phyloP scores from a whole-genome alignment of 2,888 invertebrate genomes.

The Marasmarcha lunaedactyla region DNA sequence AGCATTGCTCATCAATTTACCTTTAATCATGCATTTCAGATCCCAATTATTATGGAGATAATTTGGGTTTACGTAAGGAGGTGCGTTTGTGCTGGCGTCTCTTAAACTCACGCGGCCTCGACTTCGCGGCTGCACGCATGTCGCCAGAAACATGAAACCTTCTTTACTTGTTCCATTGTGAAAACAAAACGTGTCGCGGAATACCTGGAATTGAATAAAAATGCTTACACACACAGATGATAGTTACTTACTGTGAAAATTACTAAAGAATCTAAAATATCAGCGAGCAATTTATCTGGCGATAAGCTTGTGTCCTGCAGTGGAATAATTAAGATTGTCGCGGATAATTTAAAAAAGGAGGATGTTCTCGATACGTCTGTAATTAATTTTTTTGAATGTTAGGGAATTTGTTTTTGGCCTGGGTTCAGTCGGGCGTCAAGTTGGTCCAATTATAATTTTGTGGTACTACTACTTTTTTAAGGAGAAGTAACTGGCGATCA shows the following conservation, averaged over 20 bases:
- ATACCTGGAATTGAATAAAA: slow-evolving; percentile 51
- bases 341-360: too few relatives aligned
- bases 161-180: slow-evolving; percentile 73
- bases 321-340: too few relatives aligned
- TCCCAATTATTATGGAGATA: slow-evolving; percentile 76
- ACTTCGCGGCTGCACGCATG: slow-evolving; percentile 78
- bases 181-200: slow-evolving; percentile 75
- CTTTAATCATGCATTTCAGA: slow-evolving; percentile 72
- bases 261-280: too few relatives aligned
- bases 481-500: too few relatives aligned
- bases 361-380: too few relatives aligned
- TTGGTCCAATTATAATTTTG: too few relatives aligned
- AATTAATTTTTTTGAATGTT: too few relatives aligned
- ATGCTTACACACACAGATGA: background rate
- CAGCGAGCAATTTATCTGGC: too few relatives aligned
- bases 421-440: too few relatives aligned
- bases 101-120: slow-evolving; percentile 74
- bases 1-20: slow-evolving; percentile 24
- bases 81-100: slow-evolving; percentile 65
- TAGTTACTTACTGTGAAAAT: slow-evolving; percentile 3
- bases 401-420: too few relatives aligned
- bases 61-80: slow-evolving; percentile 80
- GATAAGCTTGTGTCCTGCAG: too few relatives aligned
- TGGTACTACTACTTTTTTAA: too few relatives aligned
- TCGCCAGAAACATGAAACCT: slow-evolving; percentile 76